A percentile compares a stretch with the other conserved stretches of the same genome.
phyloP scores from a whole-genome alignment of 2,888 invertebrate genomes.

The Melanostoma scalare region DNA sequence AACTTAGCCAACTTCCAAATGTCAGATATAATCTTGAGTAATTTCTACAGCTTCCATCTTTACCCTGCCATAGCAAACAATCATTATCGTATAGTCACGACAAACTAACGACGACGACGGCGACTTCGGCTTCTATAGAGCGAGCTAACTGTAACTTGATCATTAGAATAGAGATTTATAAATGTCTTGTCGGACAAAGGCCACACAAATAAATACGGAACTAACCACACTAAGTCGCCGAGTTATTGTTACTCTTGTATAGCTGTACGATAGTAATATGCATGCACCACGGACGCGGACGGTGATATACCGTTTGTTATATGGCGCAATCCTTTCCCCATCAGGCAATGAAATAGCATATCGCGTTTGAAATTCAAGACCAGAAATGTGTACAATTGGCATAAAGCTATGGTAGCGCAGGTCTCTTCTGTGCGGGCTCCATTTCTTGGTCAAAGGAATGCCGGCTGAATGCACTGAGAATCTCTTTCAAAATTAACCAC shows the following conservation, averaged over 20 bases:
- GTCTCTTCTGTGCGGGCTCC: constrained; percentile 5
- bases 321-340: constrained; percentile 43
- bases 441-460: constrained; percentile 35
- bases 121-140: constrained; percentile 10
- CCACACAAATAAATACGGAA: constrained; percentile 51
- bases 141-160: constrained; percentile 34
- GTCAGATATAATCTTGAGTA: constrained; percentile 66
- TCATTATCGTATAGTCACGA: constrained; percentile 61
- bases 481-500: constrained; percentile 61
- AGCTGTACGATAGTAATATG: background rate
- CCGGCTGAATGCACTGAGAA: constrained; percentile 43
- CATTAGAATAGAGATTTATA: constrained; percentile 63
- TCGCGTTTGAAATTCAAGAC: constrained; percentile 56
- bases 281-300: background rate
- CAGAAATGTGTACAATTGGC: constrained; percentile 30
- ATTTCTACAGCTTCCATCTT: constrained; percentile 50
- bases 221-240: constrained; percentile 33
- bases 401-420: constrained; percentile 5
- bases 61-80: constrained; percentile 35
- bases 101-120: constrained; percentile 3
- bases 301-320: constrained; percentile 24
- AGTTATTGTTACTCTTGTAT: constrained; percentile 34
- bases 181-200: constrained; percentile 62
- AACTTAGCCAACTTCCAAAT: constrained; percentile 44
- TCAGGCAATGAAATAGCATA: constrained; percentile 22